These are phyloP conservation scores for Platysternon megacephalum DNA, from an alignment of 2,113 vertebrate genomes.

Conservation along the genomic window DNA sequence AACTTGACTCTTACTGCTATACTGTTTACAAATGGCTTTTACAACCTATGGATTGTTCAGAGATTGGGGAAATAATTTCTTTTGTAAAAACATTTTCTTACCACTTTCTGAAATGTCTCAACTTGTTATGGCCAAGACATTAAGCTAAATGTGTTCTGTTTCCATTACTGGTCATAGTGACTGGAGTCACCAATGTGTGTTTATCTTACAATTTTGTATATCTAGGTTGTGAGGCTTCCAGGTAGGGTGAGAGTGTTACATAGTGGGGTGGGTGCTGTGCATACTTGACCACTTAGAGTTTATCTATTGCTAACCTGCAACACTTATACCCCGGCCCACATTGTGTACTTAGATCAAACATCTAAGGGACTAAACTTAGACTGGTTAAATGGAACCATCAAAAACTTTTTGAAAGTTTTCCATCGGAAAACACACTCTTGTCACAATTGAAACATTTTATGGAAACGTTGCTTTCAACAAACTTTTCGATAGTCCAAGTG, in stretches of 20 bases:
- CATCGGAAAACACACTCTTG: background rate
- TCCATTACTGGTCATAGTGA: rapidly evolving
- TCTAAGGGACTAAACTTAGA: background rate
- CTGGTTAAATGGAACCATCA: background rate
- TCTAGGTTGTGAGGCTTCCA: background rate
- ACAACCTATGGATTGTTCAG: background rate
- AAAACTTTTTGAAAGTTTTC: background rate
- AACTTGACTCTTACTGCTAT: background rate
- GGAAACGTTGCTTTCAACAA: background rate
- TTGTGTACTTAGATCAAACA: background rate
- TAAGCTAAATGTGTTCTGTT: background rate
- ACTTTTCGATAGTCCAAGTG: background rate
- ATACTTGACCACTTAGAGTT: background rate
- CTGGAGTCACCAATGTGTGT: background rate
- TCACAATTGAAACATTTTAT: background rate
- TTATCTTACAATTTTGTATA: background rate
- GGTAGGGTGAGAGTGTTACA: background rate
- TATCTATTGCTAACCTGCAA: background rate
- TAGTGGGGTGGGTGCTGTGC: rapidly evolving
- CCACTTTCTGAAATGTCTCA: background rate
- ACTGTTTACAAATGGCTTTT: background rate
- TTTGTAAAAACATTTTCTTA: background rate
- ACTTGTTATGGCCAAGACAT: background rate
- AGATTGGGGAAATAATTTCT: background rate
- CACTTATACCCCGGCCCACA: background rate